Evolutionary conservation across 2,888 invertebrate genomes (phyloP), one percentile per base, ranked within the genome.

Genomic region (Caenorhabditis sp.): DNA sequence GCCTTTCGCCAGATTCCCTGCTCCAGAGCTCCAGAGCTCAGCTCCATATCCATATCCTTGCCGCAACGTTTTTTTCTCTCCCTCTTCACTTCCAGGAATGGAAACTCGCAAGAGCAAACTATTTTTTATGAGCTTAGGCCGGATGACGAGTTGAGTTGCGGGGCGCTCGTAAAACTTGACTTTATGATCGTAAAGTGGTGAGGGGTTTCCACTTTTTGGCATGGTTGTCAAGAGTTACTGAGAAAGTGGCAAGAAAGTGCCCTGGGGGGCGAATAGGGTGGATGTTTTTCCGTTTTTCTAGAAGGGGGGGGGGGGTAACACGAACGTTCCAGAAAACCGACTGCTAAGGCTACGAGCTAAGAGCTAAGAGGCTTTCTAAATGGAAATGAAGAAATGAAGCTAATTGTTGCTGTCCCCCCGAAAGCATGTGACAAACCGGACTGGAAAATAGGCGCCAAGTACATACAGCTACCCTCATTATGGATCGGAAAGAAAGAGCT

Each of bases 381-480:
- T 58, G 51, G 37, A 60, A 67, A 74, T 74, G 35, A 60, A 67
- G 60, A n/a, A n/a, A n/a, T n/a, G n/a, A n/a, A n/a, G n/a, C 65
- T 74, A 74, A 74, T 67, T 74, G 62, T n/a, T n/a, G n/a, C n/a
- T n/a, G n/a, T n/a, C n/a, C n/a, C n/a, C n/a, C n/a, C 47, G n/a
- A 22, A 47, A 13, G 18, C 69, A 60, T 35, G 72, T 58, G 72
- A 65, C 72, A 0, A 22, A 9, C 24, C 51, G 28, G 20, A 28
- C 51, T 22, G 9, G 15, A 18, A 51, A 26, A 24, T 8, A 50
- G 28, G 35, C 32, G 37, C 18, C 11, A 35, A 69, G 50, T 50
- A 32, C 58, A 58, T 58, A n/a, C n/a, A n/a, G n/a, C n/a, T 50
- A 15, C 58, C 50, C 74, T 74, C 74, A 74, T 74, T 74, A 74